Percentiles rank a stretch among this genome's conserved stretches.
Conservation (phyloP, 2,113 vertebrate genomes). For the Chaetodon auriga region DNA sequence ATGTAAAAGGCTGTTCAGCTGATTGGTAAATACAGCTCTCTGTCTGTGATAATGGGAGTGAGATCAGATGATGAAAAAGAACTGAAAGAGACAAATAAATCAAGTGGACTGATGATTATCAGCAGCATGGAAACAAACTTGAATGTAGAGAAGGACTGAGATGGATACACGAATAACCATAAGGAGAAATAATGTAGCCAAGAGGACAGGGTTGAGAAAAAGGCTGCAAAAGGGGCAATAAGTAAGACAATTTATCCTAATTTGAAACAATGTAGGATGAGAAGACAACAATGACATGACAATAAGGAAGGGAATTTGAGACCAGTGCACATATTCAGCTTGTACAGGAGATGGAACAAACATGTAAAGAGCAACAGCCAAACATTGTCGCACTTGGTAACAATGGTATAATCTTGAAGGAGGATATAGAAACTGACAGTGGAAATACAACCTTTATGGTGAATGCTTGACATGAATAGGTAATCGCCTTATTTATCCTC, state of each 20-base stretch:
- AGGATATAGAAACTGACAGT: background rate
- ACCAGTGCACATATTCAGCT: background rate
- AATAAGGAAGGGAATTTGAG: constrained; percentile 10
- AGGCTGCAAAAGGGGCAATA: background rate
- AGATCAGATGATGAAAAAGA: background rate
- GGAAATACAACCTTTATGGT: background rate
- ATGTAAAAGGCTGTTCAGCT: background rate
- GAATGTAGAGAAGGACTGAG: constrained; percentile 1
- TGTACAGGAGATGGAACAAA: constrained; percentile 3
- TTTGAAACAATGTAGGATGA: constrained; percentile 16
- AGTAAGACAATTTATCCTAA: constrained; percentile 17
- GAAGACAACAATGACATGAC: constrained; percentile 14
- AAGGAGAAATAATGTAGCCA: background rate
- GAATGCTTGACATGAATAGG: background rate
- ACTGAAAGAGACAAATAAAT: constrained; percentile 3
- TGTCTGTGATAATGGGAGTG: background rate
- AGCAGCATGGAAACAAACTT: background rate
- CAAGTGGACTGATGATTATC: constrained; percentile 7
- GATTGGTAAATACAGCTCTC: constrained; percentile 11
- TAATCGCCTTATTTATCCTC: constrained; percentile 1
- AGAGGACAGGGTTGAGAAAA: background rate
- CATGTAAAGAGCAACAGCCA: background rate
- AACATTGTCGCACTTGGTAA: background rate
- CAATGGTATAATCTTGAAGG: background rate
- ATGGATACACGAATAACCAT: constrained; percentile 11